A percentile compares a stretch with the other conserved stretches of the same genome.
These are phyloP conservation scores for Arrhamphus sclerolepis DNA, from an alignment of 2,797 vertebrate genomes.

Conservation along the genomic window DNA sequence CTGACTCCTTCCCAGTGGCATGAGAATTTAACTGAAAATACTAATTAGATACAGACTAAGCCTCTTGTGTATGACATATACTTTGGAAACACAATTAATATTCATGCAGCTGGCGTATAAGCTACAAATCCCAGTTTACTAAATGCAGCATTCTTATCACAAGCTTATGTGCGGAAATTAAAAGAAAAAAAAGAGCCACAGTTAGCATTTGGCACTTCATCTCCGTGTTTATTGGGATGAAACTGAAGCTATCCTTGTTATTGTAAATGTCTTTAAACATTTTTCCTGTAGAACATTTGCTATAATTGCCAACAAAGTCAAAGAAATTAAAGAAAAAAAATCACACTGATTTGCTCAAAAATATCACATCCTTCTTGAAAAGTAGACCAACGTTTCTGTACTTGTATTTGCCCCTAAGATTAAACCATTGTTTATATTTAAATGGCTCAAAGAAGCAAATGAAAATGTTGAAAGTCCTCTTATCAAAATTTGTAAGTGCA, in stretches of 20 bases:
- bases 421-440: no score
- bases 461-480: background rate
- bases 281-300: slow-evolving; percentile 9
- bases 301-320: slow-evolving; percentile 5
- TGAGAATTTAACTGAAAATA: slow-evolving; percentile 44
- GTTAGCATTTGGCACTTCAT: slow-evolving; percentile 39
- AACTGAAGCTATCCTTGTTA: background rate
- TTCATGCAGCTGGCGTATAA: slow-evolving; percentile 64
- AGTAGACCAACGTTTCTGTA: background rate
- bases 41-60: slow-evolving; percentile 61
- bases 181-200: slow-evolving; percentile 17
- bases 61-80: slow-evolving; percentile 49
- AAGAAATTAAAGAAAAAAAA: background rate
- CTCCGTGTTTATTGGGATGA: slow-evolving; percentile 12
- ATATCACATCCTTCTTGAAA: background rate
- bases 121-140: slow-evolving; percentile 62
- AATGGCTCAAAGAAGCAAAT: no score
- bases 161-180: slow-evolving; percentile 39
- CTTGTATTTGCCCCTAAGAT: background rate
- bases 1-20: slow-evolving; percentile 27
- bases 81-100: slow-evolving; percentile 68
- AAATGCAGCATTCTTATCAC: slow-evolving; percentile 52
- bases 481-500: background rate
- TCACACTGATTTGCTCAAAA: background rate
- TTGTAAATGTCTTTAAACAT: background rate